A percentile compares a stretch with the other conserved stretches of the same genome.
Evolutionary conservation across 2,113 vertebrate genomes (phyloP).

Genomic region (Elgaria multicarinata): DNA sequence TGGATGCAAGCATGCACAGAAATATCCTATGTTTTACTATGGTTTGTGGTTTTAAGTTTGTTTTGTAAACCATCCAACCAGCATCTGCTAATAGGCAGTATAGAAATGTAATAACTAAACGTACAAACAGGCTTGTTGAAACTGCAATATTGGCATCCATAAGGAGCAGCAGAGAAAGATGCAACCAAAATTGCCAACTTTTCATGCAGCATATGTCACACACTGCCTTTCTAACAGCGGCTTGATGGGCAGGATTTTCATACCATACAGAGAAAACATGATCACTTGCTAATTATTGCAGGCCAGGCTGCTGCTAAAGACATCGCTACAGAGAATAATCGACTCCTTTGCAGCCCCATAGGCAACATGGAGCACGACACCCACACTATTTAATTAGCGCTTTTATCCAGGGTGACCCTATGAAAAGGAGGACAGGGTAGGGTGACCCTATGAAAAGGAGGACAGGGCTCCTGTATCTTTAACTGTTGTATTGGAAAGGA

Average conservation of each 20-base stretch:
- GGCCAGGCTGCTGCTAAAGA: neutral
- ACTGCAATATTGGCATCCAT: neutral
- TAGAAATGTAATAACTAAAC: no score
- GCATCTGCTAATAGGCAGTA: no score
- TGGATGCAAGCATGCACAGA: neutral
- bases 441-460: no score
- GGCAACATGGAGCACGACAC: neutral
- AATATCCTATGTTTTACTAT: neutral
- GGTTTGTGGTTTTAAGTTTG: no score
- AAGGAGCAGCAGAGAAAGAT: neutral
- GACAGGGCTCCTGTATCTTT: no score
- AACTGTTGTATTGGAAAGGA: no score
- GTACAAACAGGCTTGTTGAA: no score
- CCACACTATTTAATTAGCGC: neutral
- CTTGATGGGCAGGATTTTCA: neutral
- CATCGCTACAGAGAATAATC: neutral
- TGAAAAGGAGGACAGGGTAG: no score
- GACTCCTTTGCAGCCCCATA: neutral
- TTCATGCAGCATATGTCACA: neutral
- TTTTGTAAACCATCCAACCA: no score
- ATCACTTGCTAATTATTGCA: slow-evolving; percentile 6
- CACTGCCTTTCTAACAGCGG: neutral
- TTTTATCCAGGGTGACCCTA: no score
- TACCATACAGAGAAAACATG: neutral
- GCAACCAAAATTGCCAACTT: neutral